Percentiles rank a stretch among this genome's conserved stretches.
These are phyloP conservation scores for Amphimallon solstitiale DNA, from an alignment of 2,888 invertebrate species.

Conservation along the genomic window DNA sequence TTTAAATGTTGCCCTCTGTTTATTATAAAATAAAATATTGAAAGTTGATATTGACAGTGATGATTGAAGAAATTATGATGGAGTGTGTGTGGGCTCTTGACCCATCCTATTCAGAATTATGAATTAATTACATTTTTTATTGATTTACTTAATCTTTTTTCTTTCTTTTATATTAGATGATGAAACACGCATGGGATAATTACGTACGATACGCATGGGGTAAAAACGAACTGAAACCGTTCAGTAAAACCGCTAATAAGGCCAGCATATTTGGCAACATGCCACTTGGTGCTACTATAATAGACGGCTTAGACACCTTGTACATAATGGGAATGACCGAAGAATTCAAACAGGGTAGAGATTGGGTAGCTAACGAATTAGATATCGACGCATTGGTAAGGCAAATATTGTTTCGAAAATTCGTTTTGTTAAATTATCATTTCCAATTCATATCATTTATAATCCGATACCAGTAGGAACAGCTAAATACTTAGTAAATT, in stretches of 20 bases:
- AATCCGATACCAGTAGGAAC: too few species aligned
- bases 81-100: too few species aligned
- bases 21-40: too few species aligned
- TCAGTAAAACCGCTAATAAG: conserved; percentile 88
- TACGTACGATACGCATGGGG: conserved; percentile 99
- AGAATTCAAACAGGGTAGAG: conserved; percentile 91
- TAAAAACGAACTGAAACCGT: conserved; percentile 94
- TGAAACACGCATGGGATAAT: conserved; percentile 97
- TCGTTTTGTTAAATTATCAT: too few species aligned
- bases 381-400: conserved; percentile 78
- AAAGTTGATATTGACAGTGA: too few species aligned
- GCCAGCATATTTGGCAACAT: conserved; percentile 90
- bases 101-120: too few species aligned
- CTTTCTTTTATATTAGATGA: conserved; percentile 86
- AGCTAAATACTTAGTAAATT: too few species aligned
- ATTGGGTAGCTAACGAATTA: conserved; percentile 91
- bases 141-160: conserved; percentile 9
- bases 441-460: too few species aligned
- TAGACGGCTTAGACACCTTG: conserved; percentile 96
- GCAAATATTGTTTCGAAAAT: too few species aligned
- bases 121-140: too few species aligned
- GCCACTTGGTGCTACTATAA: conserved; percentile 91
- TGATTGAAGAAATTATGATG: too few species aligned
- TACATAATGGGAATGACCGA: conserved; percentile 96
- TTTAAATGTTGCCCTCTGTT: too few species aligned